Evolutionary conservation across 2,888 invertebrate species (phyloP).

Genomic region (Dromius quadrimaculatus): DNA sequence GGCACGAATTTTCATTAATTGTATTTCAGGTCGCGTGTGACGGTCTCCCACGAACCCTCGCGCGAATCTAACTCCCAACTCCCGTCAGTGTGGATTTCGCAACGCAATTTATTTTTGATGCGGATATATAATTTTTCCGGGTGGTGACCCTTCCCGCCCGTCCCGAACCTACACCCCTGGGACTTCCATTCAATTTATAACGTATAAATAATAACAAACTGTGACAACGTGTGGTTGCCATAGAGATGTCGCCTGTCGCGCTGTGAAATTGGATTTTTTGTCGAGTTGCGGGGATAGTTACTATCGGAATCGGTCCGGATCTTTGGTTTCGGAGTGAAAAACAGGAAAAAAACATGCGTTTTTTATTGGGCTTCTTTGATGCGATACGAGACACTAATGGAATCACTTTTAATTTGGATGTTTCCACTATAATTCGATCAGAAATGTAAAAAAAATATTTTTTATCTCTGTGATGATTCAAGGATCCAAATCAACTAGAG

Average conservation of each 20-base stretch:
- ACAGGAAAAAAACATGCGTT: constrained; percentile 24
- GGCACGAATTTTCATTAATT: constrained; percentile 24
- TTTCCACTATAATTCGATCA: no score
- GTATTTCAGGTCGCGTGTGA: constrained; percentile 33
- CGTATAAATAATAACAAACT: constrained; percentile 60
- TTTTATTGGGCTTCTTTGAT: constrained; percentile 15
- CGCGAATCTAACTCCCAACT: constrained; percentile 21
- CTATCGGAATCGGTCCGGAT: no score
- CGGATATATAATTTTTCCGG: constrained; percentile 64
- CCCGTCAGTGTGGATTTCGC: constrained; percentile 41
- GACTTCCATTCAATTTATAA: constrained; percentile 61
- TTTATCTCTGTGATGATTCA: no score
- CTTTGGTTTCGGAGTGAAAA: background rate
- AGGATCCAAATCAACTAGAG: no score
- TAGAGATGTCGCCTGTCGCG: constrained; percentile 47
- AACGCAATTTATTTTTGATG: constrained; percentile 65
- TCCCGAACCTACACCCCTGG: constrained; percentile 57
- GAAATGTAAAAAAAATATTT: no score
- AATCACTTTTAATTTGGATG: constrained; percentile 32
- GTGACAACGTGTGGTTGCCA: constrained; percentile 51
- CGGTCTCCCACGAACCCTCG: background rate
- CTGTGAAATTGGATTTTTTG: constrained; percentile 51
- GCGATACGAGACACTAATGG: background rate
- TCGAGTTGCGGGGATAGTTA: constrained; percentile 43
- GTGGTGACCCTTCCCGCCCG: constrained; percentile 58